Evolutionary conservation across 2,797 vertebrate genomes (phyloP).

Genomic region (Leptoclinus maculatus): DNA sequence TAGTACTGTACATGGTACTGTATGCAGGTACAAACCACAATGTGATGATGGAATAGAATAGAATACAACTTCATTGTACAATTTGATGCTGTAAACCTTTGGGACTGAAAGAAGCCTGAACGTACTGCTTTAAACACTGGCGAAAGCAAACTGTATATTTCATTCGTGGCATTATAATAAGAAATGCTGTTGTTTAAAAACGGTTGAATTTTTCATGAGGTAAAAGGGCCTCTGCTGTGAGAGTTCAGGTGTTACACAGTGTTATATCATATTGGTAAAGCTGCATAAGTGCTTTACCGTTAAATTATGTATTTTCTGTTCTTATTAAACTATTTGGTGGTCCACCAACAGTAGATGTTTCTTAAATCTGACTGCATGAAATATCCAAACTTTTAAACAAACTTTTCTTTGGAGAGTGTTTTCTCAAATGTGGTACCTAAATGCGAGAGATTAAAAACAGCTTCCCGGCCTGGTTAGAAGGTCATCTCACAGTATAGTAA

Average conservation of each 20-base stretch:
- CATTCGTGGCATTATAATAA: conserved; percentile 54
- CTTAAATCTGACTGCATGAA: conserved; percentile 18
- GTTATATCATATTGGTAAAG: conserved; percentile 59
- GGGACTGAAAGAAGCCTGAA: conserved; percentile 24
- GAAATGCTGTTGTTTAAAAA: conserved; percentile 43
- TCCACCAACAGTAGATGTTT: conserved; percentile 26
- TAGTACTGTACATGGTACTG: background rate
- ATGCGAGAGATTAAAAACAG: background rate
- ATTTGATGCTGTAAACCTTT: background rate
- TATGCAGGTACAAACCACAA: conserved; percentile 1
- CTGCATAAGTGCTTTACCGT: conserved; percentile 63
- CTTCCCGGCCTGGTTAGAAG: background rate
- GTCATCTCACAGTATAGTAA: background rate
- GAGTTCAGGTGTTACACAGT: conserved; percentile 59
- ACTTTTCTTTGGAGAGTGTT: conserved; percentile 5
- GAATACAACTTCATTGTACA: conserved; percentile 1
- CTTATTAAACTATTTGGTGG: conserved; percentile 53
- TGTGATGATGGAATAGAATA: background rate
- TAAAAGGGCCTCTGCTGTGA: conserved; percentile 33
- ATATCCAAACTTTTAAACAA: conserved; percentile 29
- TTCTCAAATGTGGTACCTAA: background rate
- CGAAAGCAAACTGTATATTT: conserved; percentile 33
- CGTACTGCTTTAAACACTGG: conserved; percentile 12
- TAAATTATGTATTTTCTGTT: conserved; percentile 70
- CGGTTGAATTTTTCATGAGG: conserved; percentile 72